Base-by-base conservation (phyloP, 2,888 invertebrate genomes). In the Stictocephala bisonia region DNA sequence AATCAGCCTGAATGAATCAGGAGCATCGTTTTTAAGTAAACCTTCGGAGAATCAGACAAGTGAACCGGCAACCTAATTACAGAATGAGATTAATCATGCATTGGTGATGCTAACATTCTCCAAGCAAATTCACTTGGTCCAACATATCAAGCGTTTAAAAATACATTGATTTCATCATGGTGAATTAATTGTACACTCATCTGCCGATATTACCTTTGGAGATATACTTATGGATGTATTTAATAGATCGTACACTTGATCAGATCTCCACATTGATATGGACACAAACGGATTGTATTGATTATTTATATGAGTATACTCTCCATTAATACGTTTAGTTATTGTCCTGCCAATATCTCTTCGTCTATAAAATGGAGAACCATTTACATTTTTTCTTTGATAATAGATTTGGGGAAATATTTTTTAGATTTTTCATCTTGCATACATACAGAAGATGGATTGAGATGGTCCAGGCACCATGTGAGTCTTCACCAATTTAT, bases 51-150 rank as follows among this genome's bases (percentile, higher is more conserved):
- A 35, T 77, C 70, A 3, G 81, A 82, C 20, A 83, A 76, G 78
- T 84, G 82, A 15, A 84, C 80, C 7, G 81, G 79, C 15, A 84
- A 72, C 35, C 81, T 50, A 13, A 51, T 20, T 18, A 60, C 84
- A 77, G 0, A 80, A 50, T 84, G 83, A 1, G 80, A 80, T 26
- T 80, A 74, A 41, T 74, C 76, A 58, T 76, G 77, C 79, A 77
- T 71, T 20, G 53, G 24, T 24, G 73, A 81, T 77, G 78, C 77
- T 53, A 81, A 79, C n/a, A 83, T 76, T 29, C 81, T 69, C 82
- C 83, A 84, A 13, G 77, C 74, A 3, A 82, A 82, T 77, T 84
- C 83, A 67, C 78, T 80, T 15, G 79, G 78, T 58, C 80, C 80
- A 3, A 83, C 79, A 77, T 82, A 83, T 40, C 82, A 1, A 35